Conservation (phyloP, 2,888 invertebrate species). For the Carterocephalus palaemon region DNA sequence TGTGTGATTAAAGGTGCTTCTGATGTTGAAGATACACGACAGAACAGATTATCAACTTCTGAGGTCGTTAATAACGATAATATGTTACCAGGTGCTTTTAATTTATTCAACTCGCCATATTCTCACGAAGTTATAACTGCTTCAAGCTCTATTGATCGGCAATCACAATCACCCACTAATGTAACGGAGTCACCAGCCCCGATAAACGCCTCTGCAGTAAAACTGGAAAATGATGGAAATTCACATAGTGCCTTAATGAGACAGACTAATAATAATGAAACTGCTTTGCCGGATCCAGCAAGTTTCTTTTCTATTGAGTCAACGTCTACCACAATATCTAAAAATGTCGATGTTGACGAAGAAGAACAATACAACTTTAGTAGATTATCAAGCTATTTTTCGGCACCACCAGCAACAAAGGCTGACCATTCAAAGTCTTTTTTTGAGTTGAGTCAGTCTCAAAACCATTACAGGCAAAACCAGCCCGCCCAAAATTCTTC, state of each 20-base stretch:
- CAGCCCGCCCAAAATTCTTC: conserved; percentile 17
- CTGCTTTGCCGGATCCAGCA: conserved; percentile 47
- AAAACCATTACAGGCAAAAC: conserved; percentile 64
- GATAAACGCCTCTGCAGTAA: neutral
- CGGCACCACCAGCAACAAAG: conserved; percentile 47
- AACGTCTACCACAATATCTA: conserved; percentile 21
- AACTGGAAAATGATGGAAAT: conserved; percentile 10
- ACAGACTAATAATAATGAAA: conserved; percentile 25
- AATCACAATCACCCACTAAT: too few species aligned
- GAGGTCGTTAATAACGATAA: too few species aligned
- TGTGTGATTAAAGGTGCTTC: too few species aligned
- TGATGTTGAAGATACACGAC: too few species aligned
- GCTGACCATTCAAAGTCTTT: conserved; percentile 67
- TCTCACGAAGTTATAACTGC: too few species aligned
- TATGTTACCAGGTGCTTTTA: too few species aligned
- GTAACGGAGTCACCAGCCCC: too few species aligned
- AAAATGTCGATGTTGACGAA: conserved; percentile 19
- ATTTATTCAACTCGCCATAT: too few species aligned
- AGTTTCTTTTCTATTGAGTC: conserved; percentile 48
- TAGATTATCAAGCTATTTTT: conserved; percentile 67
- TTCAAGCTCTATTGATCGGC: too few species aligned
- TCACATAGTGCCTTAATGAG: conserved; percentile 5
- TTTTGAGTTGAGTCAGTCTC: conserved; percentile 73
- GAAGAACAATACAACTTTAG: conserved; percentile 43
- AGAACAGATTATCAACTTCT: too few species aligned